Evolutionary conservation across 2,888 invertebrate genomes (phyloP).

Genomic region (Tupiocoris notatus): DNA sequence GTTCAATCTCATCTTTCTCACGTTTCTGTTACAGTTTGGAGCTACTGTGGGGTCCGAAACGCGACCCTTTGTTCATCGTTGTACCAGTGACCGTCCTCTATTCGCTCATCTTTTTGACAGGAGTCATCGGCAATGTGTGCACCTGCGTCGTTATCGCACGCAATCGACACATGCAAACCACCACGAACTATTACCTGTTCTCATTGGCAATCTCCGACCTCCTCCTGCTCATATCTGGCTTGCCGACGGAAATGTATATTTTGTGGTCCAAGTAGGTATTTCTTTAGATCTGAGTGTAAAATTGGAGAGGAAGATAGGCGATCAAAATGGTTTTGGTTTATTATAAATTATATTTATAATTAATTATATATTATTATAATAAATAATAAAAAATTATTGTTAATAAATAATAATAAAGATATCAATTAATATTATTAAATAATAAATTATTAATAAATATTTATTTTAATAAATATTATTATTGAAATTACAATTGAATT

Average conservation of each 20-base stretch:
- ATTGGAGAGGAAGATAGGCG: no score
- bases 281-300: no score
- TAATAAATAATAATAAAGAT: no score
- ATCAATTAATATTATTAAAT: no score
- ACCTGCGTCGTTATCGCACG: constrained; percentile 75
- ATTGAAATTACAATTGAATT: no score
- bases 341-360: no score
- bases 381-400: no score
- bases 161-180: constrained; percentile 79
- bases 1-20: no score
- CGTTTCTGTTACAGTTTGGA: constrained; percentile 18
- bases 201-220: constrained; percentile 76
- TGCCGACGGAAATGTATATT: constrained; percentile 75
- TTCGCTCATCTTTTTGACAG: constrained; percentile 67
- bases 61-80: constrained; percentile 62
- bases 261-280: constrained; percentile 67
- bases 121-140: constrained; percentile 74
- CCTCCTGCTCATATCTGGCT: constrained; percentile 68
- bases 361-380: no score
- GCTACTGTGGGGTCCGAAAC: constrained; percentile 40
- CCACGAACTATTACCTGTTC: constrained; percentile 80
- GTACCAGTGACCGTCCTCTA: constrained; percentile 69
- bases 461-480: no score
- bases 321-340: no score
- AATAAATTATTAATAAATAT: no score